These are phyloP conservation scores for Slavum lentiscoides DNA, from an alignment of 2,888 invertebrate species.

Conservation along the genomic window DNA sequence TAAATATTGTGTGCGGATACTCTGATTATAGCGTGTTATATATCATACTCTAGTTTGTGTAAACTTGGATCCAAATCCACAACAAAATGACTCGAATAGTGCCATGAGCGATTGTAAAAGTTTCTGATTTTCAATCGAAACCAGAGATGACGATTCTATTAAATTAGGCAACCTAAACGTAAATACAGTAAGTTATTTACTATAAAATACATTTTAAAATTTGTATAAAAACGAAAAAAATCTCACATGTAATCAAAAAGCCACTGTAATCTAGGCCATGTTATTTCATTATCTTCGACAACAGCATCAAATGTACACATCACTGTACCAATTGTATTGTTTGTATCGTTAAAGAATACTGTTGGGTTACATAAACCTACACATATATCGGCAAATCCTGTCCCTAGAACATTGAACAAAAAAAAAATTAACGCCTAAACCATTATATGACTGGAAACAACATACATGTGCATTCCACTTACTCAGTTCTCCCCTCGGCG, in stretches of 20 bases:
- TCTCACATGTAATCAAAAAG: constrained; percentile 68
- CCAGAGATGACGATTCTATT: constrained; percentile 64
- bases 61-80: constrained; percentile 71
- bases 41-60: constrained; percentile 61
- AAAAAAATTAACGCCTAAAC: background rate
- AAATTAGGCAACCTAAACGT: constrained; percentile 65
- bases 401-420: constrained; percentile 57
- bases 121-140: constrained; percentile 64
- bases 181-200: background rate
- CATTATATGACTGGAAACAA: background rate
- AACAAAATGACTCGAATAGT: constrained; percentile 66
- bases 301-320: constrained; percentile 65
- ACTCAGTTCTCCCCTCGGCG: constrained; percentile 51
- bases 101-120: constrained; percentile 64
- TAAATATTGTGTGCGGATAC: constrained; percentile 24
- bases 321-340: constrained; percentile 64
- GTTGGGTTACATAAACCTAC: constrained; percentile 65
- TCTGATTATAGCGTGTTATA: background rate
- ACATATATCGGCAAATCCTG: constrained; percentile 62
- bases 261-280: constrained; percentile 76
- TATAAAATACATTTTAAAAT: background rate
- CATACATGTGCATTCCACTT: constrained; percentile 14
- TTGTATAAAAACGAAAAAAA: constrained; percentile 44
- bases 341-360: constrained; percentile 67
- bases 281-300: constrained; percentile 60